Base-by-base conservation (phyloP, 2,888 invertebrate genomes). In the Marronus borbonicus region DNA sequence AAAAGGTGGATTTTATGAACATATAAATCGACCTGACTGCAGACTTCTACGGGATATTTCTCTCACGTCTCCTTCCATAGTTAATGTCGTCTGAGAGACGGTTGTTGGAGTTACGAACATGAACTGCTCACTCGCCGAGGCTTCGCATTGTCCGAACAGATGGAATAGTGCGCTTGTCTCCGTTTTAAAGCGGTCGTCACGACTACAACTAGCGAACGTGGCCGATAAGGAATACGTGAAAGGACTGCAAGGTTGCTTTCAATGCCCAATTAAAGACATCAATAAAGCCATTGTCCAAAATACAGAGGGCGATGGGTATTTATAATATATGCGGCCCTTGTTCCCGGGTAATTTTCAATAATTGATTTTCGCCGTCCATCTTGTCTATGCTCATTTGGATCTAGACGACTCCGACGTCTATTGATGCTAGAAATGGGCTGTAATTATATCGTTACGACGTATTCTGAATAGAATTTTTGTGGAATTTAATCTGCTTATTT, bases 191-290 rank as follows among this genome's bases (percentile, higher is more conserved):
- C 44, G 44, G 10, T 2, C 44, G 44, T 44, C 44, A 44, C 44
- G 39, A 39, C 39, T 39, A 39, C n/a, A 55, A 28, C 60, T 62
- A 28, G 62, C 31, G 31, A 62, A 62, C 28, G 62, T 31, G 62
- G 3, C 28, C 62, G 62, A 62, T 62, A 62, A 62, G 66, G 66
- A 58, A 20, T 72, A 72, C 72, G 72, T 72, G 72, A 58, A 72
- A 58, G 20, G 58, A 72, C 58, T 58, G 12, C 17, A 39, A 17
- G 36, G 36, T 17, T 72, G 39, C 58, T 36, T 72, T 58, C 72
- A 50, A 50, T 68, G 72, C 58, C 58, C 72, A 72, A 58, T 72
- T 72, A 72, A 58, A 58, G 58, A 58, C 58, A 58, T 72, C 72
- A 58, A 72, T 72, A 36, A 39, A 72, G 72, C 36, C 17, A 72